phyloP scores from a whole-genome alignment of 2,113 vertebrate species.

The Origma solitaria region DNA sequence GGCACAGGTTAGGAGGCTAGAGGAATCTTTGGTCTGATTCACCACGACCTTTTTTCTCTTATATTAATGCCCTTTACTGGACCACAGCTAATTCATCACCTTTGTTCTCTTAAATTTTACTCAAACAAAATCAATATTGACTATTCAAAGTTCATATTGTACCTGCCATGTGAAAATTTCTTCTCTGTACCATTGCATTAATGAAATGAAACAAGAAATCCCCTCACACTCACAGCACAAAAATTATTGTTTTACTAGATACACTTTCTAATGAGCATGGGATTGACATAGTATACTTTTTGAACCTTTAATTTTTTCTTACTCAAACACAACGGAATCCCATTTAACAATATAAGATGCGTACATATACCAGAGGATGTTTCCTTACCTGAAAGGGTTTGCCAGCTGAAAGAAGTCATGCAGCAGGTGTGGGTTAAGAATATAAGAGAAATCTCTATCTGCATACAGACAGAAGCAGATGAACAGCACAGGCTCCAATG shows the following conservation, averaged over 20 bases:
- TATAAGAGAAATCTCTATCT: not conserved
- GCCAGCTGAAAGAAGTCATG: not conserved
- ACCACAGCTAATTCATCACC: not conserved
- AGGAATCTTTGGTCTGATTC: not conserved
- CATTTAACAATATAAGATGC: not conserved
- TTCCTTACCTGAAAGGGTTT: not conserved
- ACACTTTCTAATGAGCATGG: not conserved
- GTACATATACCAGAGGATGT: not conserved
- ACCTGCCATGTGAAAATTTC: not conserved
- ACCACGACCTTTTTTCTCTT: not conserved
- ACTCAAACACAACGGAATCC: not conserved
- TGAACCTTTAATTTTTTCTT: not conserved
- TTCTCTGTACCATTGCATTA: not conserved
- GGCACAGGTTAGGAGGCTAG: not conserved
- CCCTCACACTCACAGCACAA: rapidly evolving
- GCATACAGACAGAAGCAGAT: not conserved
- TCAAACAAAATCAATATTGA: not conserved
- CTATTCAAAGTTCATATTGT: not conserved
- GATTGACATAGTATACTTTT: not conserved
- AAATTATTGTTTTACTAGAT: not conserved
- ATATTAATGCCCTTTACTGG: not conserved
- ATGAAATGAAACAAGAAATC: not conserved
- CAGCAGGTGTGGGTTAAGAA: not conserved
- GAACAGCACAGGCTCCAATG: not conserved
- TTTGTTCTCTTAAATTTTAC: not conserved